A percentile compares a stretch with the other conserved stretches of the same genome.
Conservation (phyloP, 2,113 vertebrate genomes). For the Sinocyclocheilus maitianheensis region DNA sequence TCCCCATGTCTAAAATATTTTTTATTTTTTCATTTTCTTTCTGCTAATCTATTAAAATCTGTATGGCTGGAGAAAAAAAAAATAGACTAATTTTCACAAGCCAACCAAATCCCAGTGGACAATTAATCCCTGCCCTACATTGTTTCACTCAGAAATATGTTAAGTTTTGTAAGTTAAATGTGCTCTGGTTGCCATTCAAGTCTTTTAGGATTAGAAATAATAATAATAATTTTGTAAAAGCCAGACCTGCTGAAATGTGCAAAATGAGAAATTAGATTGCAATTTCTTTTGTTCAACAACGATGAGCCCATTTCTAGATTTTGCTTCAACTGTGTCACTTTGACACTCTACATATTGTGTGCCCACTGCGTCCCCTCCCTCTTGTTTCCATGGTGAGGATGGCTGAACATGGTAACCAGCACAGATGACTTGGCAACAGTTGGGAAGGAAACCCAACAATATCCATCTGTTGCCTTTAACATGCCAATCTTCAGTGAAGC, state of each 20-base stretch:
- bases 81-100: background rate
- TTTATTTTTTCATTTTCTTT: background rate
- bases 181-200: background rate
- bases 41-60: background rate
- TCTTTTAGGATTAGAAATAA: background rate
- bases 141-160: background rate
- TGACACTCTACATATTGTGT: slow-evolving; percentile 14
- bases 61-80: background rate
- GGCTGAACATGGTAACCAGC: slow-evolving; percentile 30
- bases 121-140: background rate
- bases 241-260: background rate
- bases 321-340: slow-evolving; percentile 14
- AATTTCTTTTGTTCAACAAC: background rate
- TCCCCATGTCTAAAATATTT: background rate
- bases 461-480: slow-evolving; percentile 40
- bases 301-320: background rate
- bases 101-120: background rate
- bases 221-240: background rate
- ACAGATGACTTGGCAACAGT: slow-evolving; percentile 44
- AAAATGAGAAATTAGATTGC: background rate
- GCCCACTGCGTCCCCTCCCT: slow-evolving; percentile 15
- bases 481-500: slow-evolving; percentile 36
- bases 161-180: background rate
- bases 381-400: slow-evolving; percentile 23
- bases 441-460: slow-evolving; percentile 31